These are phyloP conservation scores for Eupithecia subfuscata DNA, from an alignment of 2,888 invertebrate species.

Conservation along the genomic window DNA sequence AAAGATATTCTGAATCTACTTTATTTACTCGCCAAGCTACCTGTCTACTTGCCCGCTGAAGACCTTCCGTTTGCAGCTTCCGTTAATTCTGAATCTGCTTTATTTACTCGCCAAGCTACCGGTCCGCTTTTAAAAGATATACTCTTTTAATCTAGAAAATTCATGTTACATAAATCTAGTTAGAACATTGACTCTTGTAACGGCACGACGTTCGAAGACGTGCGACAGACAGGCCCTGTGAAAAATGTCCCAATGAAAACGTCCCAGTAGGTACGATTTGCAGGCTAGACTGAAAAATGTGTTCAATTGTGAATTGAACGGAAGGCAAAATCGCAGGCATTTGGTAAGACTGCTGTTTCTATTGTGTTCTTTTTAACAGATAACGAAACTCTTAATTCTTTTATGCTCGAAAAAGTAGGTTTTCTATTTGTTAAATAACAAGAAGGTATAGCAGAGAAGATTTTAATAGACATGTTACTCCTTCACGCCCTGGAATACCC, in stretches of 20 bases:
- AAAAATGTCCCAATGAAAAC: slow-evolving; percentile 63
- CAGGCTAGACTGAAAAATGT: slow-evolving; percentile 36
- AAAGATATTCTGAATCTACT: background rate
- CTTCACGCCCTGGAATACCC: background rate
- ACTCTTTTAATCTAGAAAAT: slow-evolving; percentile 29
- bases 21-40: background rate
- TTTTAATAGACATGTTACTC: background rate
- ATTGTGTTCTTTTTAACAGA: background rate
- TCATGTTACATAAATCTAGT: slow-evolving; percentile 42
- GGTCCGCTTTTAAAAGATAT: slow-evolving; percentile 6
- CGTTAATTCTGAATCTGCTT: background rate
- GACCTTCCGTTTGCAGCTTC: no score
- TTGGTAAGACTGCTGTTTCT: background rate
- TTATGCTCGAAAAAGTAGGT: background rate
- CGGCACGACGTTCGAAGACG: slow-evolving; percentile 55
- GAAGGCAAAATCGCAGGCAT: slow-evolving; percentile 14
- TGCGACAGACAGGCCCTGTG: slow-evolving; percentile 58
- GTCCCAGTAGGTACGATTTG: slow-evolving; percentile 40
- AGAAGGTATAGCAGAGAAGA: background rate
- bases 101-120: background rate
- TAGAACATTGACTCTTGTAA: slow-evolving; percentile 60
- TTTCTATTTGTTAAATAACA: background rate
- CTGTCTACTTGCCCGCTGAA: background rate
- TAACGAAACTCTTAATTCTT: background rate
- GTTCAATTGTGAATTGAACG: slow-evolving; percentile 33